These are phyloP conservation scores for Callithrix jacchus DNA, from an alignment of 2,113 vertebrate genomes.

Conservation along the genomic window DNA sequence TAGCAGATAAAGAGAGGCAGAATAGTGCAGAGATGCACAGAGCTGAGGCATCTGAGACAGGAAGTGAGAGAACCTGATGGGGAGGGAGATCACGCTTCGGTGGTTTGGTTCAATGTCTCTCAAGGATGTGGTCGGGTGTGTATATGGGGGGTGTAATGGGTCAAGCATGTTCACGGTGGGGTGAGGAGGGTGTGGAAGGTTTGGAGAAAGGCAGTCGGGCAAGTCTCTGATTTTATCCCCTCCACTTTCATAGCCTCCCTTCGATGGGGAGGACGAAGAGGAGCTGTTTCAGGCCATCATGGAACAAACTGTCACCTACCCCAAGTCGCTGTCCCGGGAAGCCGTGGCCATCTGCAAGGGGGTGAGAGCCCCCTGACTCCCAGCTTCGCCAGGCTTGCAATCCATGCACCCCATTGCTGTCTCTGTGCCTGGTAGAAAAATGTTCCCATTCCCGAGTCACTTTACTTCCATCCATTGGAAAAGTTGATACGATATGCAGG, in stretches of 20 bases:
- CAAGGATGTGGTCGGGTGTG: too few species aligned
- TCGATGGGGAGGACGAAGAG: constrained; percentile 94
- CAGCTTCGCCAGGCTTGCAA: background rate
- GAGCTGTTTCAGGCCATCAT: constrained; percentile 95
- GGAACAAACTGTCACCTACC: constrained; percentile 93
- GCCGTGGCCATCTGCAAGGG: constrained; percentile 94
- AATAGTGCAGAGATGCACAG: background rate
- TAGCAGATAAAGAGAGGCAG: background rate
- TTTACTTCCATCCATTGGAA: background rate
- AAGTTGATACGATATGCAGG: background rate
- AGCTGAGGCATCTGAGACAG: background rate
- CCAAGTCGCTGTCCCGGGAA: constrained; percentile 91
- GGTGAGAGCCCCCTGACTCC: constrained; percentile 79
- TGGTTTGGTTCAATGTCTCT: background rate
- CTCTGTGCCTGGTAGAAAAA: background rate
- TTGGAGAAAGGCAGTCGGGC: too few species aligned
- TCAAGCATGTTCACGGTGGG: background rate
- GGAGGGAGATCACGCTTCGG: background rate
- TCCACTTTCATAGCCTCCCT: constrained; percentile 86
- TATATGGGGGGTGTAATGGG: rapidly evolving
- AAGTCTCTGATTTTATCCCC: background rate
- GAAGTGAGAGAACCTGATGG: background rate
- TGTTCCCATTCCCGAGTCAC: background rate
- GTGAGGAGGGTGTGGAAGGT: background rate
- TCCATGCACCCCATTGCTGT: rapidly evolving